Percentiles rank a stretch among this genome's conserved stretches.
These are phyloP conservation scores for Hippocampus barbouri DNA, from an alignment of 2,113 vertebrate genomes.

Conservation along the genomic window DNA sequence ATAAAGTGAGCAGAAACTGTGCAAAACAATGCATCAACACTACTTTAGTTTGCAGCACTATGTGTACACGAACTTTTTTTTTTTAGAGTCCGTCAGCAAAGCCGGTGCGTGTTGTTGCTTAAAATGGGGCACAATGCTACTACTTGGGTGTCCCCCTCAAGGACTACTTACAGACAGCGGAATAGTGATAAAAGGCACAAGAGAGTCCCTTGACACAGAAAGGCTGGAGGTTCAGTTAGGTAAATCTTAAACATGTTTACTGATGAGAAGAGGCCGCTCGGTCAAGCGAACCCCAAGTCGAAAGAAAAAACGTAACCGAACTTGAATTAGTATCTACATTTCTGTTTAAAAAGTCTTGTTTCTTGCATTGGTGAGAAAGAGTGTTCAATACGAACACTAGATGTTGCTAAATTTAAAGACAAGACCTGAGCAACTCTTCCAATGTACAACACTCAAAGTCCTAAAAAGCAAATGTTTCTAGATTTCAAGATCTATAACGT, in stretches of 20 bases:
- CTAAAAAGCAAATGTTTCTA: background rate
- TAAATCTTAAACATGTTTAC: slow-evolving; percentile 19
- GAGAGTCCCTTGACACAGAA: slow-evolving; percentile 17
- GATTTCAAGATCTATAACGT: slow-evolving; percentile 30
- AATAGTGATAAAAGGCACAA: slow-evolving; percentile 42
- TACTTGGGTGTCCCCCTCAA: slow-evolving; percentile 21
- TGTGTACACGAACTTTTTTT: slow-evolving; percentile 49
- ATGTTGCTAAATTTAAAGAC: slow-evolving; percentile 23
- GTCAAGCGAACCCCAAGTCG: background rate
- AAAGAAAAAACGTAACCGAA: background rate
- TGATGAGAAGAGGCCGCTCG: slow-evolving; percentile 1
- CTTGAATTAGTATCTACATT: slow-evolving; percentile 10
- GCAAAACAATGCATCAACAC: slow-evolving; percentile 68
- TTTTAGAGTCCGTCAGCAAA: slow-evolving; percentile 44
- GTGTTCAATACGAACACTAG: slow-evolving; percentile 21
- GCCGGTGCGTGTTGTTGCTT: slow-evolving; percentile 48
- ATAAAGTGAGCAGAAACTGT: slow-evolving; percentile 63
- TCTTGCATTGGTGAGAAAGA: slow-evolving; percentile 7
- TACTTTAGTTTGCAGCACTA: slow-evolving; percentile 49
- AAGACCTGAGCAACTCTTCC: slow-evolving; percentile 20
- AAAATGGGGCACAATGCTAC: slow-evolving; percentile 18
- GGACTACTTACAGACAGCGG: slow-evolving; percentile 42
- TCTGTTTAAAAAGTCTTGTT: slow-evolving; percentile 3
- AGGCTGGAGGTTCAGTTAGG: slow-evolving; percentile 18
- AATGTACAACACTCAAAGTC: slow-evolving; percentile 37